These are phyloP conservation scores for Tragelaphus buxtoni DNA, from an alignment of 2,113 vertebrate genomes.

Conservation along the genomic window DNA sequence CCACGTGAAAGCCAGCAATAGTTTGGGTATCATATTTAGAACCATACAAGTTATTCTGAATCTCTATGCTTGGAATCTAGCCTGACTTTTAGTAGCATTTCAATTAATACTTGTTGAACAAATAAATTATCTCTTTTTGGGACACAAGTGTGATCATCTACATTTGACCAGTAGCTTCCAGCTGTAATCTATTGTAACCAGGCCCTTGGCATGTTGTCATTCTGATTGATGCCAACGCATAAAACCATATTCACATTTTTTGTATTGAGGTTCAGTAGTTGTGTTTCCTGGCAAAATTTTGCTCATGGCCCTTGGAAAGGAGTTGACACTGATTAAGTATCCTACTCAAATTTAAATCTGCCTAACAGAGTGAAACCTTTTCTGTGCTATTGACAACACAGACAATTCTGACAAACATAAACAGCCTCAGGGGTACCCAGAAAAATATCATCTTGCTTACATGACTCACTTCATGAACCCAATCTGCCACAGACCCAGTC, in stretches of 20 bases:
- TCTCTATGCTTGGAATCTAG: neutral
- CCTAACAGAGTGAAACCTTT: neutral
- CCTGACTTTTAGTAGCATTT: neutral
- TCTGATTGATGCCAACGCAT: neutral
- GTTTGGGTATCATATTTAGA: neutral
- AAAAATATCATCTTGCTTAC: neutral
- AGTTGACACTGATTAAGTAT: constrained; percentile 25
- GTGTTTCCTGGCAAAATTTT: neutral
- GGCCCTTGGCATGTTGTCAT: neutral
- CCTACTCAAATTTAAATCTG: neutral
- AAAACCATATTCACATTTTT: neutral
- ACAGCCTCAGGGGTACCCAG: neutral
- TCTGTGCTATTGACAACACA: neutral
- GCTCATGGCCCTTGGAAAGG: neutral
- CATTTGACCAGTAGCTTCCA: neutral
- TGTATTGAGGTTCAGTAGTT: neutral
- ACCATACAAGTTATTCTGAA: neutral
- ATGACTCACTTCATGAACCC: neutral
- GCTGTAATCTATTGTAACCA: neutral
- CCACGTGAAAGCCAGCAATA: neutral
- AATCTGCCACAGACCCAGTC: neutral
- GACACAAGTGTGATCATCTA: neutral
- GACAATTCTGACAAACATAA: neutral
- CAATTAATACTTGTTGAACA: neutral
- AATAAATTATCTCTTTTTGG: neutral